Conservation (phyloP, 2,888 invertebrate species). For the Tanytarsus gracilentus region DNA sequence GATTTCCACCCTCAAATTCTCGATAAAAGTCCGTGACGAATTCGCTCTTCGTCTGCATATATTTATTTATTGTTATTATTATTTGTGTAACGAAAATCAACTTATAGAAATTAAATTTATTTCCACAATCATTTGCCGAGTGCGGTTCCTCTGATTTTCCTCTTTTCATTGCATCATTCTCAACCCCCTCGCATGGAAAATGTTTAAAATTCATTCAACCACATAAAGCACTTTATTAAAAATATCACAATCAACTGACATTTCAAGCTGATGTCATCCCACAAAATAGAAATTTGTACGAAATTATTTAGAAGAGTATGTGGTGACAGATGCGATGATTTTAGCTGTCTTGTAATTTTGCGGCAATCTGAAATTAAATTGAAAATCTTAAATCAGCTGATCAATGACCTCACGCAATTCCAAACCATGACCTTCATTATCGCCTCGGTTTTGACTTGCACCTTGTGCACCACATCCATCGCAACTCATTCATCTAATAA, state of each 20-base stretch:
- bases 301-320: too few relatives aligned
- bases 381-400: too few relatives aligned
- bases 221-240: constrained; percentile 23
- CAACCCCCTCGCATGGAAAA: not conserved
- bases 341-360: too few relatives aligned
- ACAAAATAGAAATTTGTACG: not conserved
- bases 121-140: not conserved
- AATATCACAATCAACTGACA: constrained; percentile 16
- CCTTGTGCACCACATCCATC: too few relatives aligned
- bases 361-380: too few relatives aligned
- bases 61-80: not conserved
- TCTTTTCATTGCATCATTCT: not conserved
- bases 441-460: too few relatives aligned
- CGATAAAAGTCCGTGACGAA: not conserved
- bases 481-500: too few relatives aligned
- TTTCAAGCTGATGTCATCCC: constrained; percentile 4
- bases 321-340: constrained; percentile 27
- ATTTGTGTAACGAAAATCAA: not conserved
- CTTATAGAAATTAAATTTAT: not conserved
- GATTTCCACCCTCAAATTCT: not conserved
- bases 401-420: too few relatives aligned
- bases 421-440: too few relatives aligned
- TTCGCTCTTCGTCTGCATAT: not conserved
- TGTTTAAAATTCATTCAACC: constrained; percentile 8
- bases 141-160: not conserved